Evolutionary conservation across 2,888 invertebrate species (phyloP).

Genomic region (Synergus itoensis): DNA sequence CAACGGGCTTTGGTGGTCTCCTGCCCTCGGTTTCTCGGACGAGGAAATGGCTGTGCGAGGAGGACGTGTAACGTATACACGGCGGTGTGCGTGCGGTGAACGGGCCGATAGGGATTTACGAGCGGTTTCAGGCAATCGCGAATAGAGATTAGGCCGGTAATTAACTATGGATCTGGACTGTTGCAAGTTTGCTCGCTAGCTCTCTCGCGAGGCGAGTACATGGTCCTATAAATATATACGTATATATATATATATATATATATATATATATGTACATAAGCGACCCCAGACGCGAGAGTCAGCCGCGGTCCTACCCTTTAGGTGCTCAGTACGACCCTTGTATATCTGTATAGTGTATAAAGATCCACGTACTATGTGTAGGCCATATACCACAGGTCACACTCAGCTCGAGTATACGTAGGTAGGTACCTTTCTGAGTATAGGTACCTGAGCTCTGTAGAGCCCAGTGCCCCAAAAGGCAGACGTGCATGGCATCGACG

Average conservation of each 20-base stretch:
- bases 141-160: conserved; percentile 78
- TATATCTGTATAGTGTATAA: conserved; percentile 21
- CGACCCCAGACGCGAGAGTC: conserved; percentile 72
- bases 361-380: conserved; percentile 17
- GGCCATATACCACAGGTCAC: conserved; percentile 45
- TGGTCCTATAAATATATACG: conserved; percentile 54
- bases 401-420: conserved; percentile 44
- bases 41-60: conserved; percentile 35
- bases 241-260: conserved; percentile 58
- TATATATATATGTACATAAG: conserved; percentile 63
- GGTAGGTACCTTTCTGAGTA: conserved; percentile 48
- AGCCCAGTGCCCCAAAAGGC: conserved; percentile 72
- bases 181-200: conserved; percentile 67
- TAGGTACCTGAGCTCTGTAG: conserved; percentile 53
- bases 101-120: conserved; percentile 77
- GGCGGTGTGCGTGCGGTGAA: conserved; percentile 68
- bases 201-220: conserved; percentile 58
- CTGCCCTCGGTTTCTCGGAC: not conserved
- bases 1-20: not conserved
- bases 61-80: conserved; percentile 53
- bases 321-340: conserved; percentile 57
- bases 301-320: conserved; percentile 69
- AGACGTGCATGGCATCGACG: conserved; percentile 75
- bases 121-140: conserved; percentile 77
- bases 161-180: conserved; percentile 77